Evolutionary conservation across 2,797 vertebrate species (phyloP), one percentile per base, ranked within the genome.

Genomic region (Spinus pinus): DNA sequence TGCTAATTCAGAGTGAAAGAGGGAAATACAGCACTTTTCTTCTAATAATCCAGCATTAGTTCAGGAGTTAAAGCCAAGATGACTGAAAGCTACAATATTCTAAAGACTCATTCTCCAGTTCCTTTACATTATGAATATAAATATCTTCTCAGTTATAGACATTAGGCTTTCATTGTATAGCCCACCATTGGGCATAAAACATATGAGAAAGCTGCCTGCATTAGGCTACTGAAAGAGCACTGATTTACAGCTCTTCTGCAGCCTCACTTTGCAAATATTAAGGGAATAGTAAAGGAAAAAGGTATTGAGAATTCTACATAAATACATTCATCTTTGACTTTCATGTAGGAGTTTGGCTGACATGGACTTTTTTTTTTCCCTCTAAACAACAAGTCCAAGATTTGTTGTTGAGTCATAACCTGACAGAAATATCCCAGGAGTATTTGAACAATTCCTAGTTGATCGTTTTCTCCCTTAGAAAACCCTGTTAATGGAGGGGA

Each of bases 111-210:
- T 91, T 93, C 84, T 86, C 49, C 53, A 35, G 37, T 62, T 93
- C 56, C 70, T 81, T 79, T 90, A 25, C 39, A 9, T 84, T 94
- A 85, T 96, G 88, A 69, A 61, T 81, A 86, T 78, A 93, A 95
- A 94, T 93, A 58, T 61, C 67, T 96, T 85, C 60, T 93, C 61
- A 57, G 72, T 44, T 80, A 23, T 6, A 90, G 89, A 39, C 41
- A 62, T 88, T 75, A 86, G 74, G 22, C 66, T 95, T 89, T 73
- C 82, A 72, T 70, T 90, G 86, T 83, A 39, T 66, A 70, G 69
- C 47, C 30, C 49, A 42, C 44, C 41, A 30, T 88, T 93, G 87
- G 61, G 79, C 67, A 83, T 83, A 75, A 96, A 94, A 17, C 87
- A 57, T 25, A 30, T 0, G 10, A 88, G 79, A 74, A 80, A 64